Evolutionary conservation across 2,113 vertebrate species (phyloP), one percentile per base, ranked within the genome.

Genomic region (Dermatemys mawii): DNA sequence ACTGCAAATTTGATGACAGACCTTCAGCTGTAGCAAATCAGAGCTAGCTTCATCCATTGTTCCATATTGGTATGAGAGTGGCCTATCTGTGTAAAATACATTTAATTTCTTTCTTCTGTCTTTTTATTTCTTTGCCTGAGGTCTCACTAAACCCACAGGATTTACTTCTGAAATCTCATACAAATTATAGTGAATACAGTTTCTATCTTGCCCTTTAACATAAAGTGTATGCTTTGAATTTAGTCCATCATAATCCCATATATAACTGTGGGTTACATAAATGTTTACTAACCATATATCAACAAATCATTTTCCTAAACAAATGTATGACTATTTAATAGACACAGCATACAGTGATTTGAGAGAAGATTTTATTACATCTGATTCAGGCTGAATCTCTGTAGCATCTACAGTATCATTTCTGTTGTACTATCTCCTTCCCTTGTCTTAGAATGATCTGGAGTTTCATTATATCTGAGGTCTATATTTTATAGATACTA

Each of bases 101-200:
- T 97, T 92, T 70, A 85, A 48, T 79, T 92, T 88, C 24, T 81
- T 94, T 88, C 29, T 87, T 85, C 3, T 7, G 2, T n/a, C n/a
- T 51, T 3, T 67, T 81, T n/a, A 11, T 8, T 76, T 90, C 26
- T 60, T 87, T 93, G 44, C 90, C 90, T 38, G 44, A 86, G 84
- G 87, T 93, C 63, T 21, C 55, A 76, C n/a, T 35, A 19, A 89
- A 75, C 87, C 92, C 50, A 85, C 57, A 88, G 57, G 35, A 48
- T 84, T 93, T 60, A 41, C 81, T 81, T 91, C 84, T 91, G 88
- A 76, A 44, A 91, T 14, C 46, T 85, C 44, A 86, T 38, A 82
- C 24, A 79, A 29, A 41, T 48, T 91, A 83, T 46, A 90, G n/a
- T 51, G 60, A 76, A 44, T 54, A 48, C 54, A 35, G 89, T 96